Evolutionary conservation across 2,113 vertebrate species (phyloP), one percentile per base, ranked within the genome.

Genomic region (Brevimyrus niger): DNA sequence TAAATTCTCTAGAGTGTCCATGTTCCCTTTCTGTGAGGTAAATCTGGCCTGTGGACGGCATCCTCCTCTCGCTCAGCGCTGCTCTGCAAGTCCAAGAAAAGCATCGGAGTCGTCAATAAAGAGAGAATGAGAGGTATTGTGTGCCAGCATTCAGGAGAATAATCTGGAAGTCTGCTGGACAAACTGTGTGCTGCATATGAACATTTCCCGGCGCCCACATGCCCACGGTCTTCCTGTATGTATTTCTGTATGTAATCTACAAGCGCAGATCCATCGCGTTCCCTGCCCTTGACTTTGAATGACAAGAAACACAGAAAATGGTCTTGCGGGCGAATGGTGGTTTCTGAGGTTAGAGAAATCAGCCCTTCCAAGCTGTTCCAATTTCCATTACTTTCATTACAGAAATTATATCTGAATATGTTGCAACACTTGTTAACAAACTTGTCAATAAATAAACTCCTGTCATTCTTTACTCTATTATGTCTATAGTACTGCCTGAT

Each of bases 1-100:
- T 92, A 90, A 38, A 93, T 95, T 94, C 93, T 94, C 91, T 93
- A 93, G 93, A 94, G 94, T 95, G 91, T 92, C 93, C 94, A 95
- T 86, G 84, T 92, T 94, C 94, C 93, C 94, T 93, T 94, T 83
- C 53, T 44, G 65, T 90, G 92, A 93, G 23, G n/a, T 69, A 27
- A 69, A 31, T 11, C n/a, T 27, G 47, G 27, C 85, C 50, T 38
- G 13, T 17, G 48, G 17, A 42, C 38, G 9, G 10, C 11, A 27
- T 86, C 47, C 21, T n/a, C n/a, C 19, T 31, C 11, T 86, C 42
- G n/a, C 46, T 3, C 82, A 23, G 23, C 47, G 17, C 44, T 94
- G 94, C 94, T 92, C 83, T 86, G 23, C n/a, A 23, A 85, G 35
- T 47, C 23, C 47, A 87, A 87, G 31, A 53, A 53, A 53, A 80